Base-by-base conservation (phyloP, 2,888 invertebrate genomes). In the Zygaena filipendulae region DNA sequence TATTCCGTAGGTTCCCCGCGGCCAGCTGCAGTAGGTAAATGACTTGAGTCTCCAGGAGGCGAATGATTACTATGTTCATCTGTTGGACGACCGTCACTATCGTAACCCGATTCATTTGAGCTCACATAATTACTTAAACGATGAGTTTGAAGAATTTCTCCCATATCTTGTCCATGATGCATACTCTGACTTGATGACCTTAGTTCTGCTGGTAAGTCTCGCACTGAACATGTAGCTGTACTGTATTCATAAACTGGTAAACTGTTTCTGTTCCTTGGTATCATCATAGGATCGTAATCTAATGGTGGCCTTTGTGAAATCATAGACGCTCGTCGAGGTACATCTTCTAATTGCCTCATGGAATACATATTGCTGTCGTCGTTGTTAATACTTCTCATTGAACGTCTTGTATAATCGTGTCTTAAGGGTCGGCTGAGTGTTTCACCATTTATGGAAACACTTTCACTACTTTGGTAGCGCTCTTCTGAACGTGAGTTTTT, bases 61-160 rank as follows among this genome's bases (percentile, higher is more conserved):
- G 77, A 81, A 46, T 80, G 72, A 49, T 71, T 81, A 40, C 69
- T 79, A 36, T 81, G 77, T 47, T 83, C 83, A 42, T 81, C 82
- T 27, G 75, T 80, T 20, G 80, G 82, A 38, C 83, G 82, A 27
- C 89, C 87, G 56, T 91, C 91, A 60, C 90, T 90, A 53, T 91
- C 91, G 57, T 91, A 91, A 21, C 91, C 91, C 25, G 90, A 91
- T 67, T 91, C 91, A 60, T 90, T 91, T 23, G 90, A 91, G 63
- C 90, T 90, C 26, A 90, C 85, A 61, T 90, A 90, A 66, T 87
- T 88, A 58, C 84, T 85, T 48, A 85, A 68, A 45, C 85, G 82
- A 68, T 85, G 84, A 49, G 83, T 71, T 67, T 83, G 83, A 49
- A 81, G 61, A 49, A 84, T 71, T 68, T 84, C 84, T 44, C 69